Evolutionary conservation across 2,797 vertebrate species (phyloP).

Genomic region (Parotocinclus haroldoi): DNA sequence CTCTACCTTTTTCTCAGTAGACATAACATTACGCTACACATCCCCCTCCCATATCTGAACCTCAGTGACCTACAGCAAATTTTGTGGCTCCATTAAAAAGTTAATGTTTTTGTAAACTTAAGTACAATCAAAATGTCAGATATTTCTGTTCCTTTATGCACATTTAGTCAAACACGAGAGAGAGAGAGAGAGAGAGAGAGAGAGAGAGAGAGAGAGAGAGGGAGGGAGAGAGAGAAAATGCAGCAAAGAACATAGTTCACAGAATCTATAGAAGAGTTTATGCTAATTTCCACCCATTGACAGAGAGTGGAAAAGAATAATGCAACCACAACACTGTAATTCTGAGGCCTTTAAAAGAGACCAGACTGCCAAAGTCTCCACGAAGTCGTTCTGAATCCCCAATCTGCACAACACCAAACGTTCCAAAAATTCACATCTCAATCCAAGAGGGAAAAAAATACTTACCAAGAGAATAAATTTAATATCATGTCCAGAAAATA

Average conservation of each 20-base stretch:
- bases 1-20: too few species aligned
- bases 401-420: constrained; percentile 38
- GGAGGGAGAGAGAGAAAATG: too few species aligned
- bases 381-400: constrained; percentile 44
- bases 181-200: neutral
- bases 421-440: constrained; percentile 40
- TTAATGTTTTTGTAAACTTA: too few species aligned
- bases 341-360: constrained; percentile 50
- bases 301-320: constrained; percentile 34
- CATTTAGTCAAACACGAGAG: neutral
- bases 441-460: constrained; percentile 27
- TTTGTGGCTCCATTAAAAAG: too few species aligned
- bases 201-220: constrained; percentile 11
- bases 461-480: neutral
- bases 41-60: too few species aligned
- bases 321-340: constrained; percentile 34
- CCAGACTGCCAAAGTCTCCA: constrained; percentile 39
- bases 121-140: too few species aligned
- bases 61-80: too few species aligned
- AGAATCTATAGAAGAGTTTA: constrained; percentile 24
- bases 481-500: too few species aligned
- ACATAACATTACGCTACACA: too few species aligned
- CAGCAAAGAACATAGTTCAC: too few species aligned
- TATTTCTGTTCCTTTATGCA: too few species aligned
- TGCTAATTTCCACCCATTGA: constrained; percentile 50